phyloP scores from a whole-genome alignment of 2,888 invertebrate species.

The Trissolcus japonicus region DNA sequence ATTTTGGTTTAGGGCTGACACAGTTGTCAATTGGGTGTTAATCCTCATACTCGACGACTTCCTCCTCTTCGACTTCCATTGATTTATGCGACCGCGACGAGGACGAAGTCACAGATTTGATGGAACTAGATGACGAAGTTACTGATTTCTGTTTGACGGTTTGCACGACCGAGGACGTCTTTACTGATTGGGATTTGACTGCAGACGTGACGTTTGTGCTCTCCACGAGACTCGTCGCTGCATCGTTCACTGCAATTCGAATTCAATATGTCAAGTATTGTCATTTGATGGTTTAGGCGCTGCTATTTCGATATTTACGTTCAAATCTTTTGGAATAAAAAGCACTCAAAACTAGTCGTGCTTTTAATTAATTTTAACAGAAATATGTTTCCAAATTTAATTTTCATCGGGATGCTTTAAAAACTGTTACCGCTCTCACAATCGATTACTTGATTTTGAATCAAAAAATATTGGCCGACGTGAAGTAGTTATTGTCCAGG shows the following conservation, averaged over 20 bases:
- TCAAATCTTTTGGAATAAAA: not conserved
- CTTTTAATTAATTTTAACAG: not conserved
- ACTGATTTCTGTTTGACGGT: slow-evolving; percentile 74
- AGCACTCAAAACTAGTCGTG: not conserved
- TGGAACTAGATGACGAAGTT: slow-evolving; percentile 73
- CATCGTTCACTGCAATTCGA: slow-evolving; percentile 65
- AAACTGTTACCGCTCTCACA: too few species aligned
- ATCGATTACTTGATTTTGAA: too few species aligned
- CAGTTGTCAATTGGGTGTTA: slow-evolving; percentile 36
- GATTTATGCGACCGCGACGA: slow-evolving; percentile 82
- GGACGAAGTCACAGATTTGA: slow-evolving; percentile 76
- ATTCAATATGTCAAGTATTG: not conserved
- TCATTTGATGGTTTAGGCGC: too few species aligned
- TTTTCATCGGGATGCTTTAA: too few species aligned
- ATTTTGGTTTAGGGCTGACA: not conserved
- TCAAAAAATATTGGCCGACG: too few species aligned
- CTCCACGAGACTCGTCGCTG: slow-evolving; percentile 65
- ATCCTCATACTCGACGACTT: slow-evolving; percentile 67
- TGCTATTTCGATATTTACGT: too few species aligned
- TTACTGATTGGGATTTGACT: slow-evolving; percentile 67
- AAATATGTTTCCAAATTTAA: too few species aligned
- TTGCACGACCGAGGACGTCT: slow-evolving; percentile 80
- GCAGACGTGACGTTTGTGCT: slow-evolving; percentile 69
- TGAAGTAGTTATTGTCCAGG: too few species aligned
- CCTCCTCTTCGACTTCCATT: slow-evolving; percentile 80